Evolutionary conservation across 2,888 invertebrate genomes (phyloP).

Genomic region (Cerastis rubricosa): DNA sequence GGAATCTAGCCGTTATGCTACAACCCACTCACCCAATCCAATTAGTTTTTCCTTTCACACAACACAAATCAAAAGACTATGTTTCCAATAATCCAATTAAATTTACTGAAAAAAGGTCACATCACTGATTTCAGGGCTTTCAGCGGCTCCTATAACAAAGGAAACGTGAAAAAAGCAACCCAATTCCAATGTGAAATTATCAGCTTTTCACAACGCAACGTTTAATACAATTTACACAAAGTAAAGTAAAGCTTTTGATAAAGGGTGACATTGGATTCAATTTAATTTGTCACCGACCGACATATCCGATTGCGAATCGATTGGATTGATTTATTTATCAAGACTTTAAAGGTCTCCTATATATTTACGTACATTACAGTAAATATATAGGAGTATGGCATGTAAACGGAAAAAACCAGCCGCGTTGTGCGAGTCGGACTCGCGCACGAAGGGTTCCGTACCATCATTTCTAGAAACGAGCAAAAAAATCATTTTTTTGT

Average conservation of each 20-base stretch:
- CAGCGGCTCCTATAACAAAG: conserved; percentile 10
- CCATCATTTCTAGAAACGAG: too few relatives aligned
- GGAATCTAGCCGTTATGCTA: background rate
- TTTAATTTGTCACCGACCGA: conserved; percentile 60
- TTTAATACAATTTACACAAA: conserved; percentile 57
- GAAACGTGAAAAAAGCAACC: conserved; percentile 35
- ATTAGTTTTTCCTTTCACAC: conserved; percentile 22
- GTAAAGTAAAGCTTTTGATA: conserved; percentile 35
- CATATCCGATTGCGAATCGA: conserved; percentile 46
- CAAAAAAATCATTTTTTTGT: too few relatives aligned
- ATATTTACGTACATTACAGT: background rate
- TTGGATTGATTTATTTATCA: conserved; percentile 54
- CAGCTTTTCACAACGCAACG: conserved; percentile 39
- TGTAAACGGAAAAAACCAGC: too few relatives aligned
- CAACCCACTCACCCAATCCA: conserved; percentile 13
- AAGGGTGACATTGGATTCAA: conserved; percentile 51
- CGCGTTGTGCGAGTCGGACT: too few relatives aligned
- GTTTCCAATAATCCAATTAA: conserved; percentile 14
- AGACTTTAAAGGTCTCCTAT: conserved; percentile 4
- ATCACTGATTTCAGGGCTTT: conserved; percentile 19
- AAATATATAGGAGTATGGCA: too few relatives aligned
- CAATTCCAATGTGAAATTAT: conserved; percentile 48
- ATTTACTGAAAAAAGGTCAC: conserved; percentile 11
- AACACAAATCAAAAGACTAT: conserved; percentile 11
- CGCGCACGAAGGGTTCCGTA: too few relatives aligned